Conservation (phyloP, 2,888 invertebrate genomes). For the Diplolepis rosae region DNA sequence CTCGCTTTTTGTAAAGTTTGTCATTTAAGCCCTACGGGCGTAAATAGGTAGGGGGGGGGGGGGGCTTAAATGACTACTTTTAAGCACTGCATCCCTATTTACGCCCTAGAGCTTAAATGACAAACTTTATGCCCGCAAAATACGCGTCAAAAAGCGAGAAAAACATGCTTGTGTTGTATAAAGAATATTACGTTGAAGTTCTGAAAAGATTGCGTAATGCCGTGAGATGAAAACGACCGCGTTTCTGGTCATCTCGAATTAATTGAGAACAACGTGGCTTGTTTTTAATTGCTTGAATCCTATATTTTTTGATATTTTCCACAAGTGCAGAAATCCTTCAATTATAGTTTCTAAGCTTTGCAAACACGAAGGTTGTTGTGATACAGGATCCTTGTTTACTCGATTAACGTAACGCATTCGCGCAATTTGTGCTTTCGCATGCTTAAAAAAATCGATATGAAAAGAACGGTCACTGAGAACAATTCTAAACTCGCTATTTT, state of each 20-base stretch:
- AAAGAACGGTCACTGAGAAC: not conserved
- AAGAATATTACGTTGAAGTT: no score
- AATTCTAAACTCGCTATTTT: not conserved
- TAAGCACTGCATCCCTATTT: no score
- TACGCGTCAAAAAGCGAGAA: no score
- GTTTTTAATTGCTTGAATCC: constrained; percentile 27
- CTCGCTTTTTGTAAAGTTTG: no score
- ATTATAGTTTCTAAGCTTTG: constrained; percentile 29
- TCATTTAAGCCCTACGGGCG: no score
- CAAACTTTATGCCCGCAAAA: no score
- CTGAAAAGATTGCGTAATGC: no score
- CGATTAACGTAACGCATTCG: constrained; percentile 13
- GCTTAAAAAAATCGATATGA: constrained; percentile 7
- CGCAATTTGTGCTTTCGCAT: not conserved
- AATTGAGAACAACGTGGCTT: constrained; percentile 21
- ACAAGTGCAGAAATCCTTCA: constrained; percentile 3
- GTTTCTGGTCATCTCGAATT: constrained; percentile 29
- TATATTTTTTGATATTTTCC: not conserved
- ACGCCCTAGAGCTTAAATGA: no score
- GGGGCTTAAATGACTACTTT: no score
- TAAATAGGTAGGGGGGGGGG: no score
- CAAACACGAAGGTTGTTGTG: constrained; percentile 12
- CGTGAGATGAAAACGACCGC: no score
- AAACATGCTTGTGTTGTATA: constrained; percentile 14
- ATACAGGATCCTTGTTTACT: not conserved